These are phyloP conservation scores for Aegotheles bennettii DNA, from an alignment of 2,113 vertebrate species.

Conservation along the genomic window DNA sequence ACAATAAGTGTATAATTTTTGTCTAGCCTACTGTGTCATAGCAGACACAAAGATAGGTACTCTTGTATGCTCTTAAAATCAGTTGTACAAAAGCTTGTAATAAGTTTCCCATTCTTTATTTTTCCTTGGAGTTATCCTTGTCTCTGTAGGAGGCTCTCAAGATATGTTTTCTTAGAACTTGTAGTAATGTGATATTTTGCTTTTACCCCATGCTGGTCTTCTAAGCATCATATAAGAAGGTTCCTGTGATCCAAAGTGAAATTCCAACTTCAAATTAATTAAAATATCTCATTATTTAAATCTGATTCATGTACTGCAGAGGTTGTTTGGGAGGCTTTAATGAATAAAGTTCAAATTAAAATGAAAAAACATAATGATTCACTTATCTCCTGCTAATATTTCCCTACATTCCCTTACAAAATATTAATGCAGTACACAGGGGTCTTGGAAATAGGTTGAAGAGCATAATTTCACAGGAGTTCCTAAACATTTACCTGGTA, in stretches of 20 bases:
- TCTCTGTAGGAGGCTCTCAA: not conserved
- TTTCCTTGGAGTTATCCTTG: not conserved
- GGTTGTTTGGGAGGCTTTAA: not conserved
- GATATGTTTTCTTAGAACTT: slow-evolving; percentile 22
- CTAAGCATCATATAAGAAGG: slow-evolving; percentile 8
- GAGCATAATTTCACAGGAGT: not conserved
- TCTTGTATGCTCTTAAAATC: not conserved
- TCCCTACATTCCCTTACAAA: not conserved
- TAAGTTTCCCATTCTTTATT: not conserved
- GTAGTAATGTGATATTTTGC: not conserved
- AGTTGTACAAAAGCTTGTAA: not conserved
- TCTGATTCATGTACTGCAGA: not conserved
- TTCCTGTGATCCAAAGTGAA: slow-evolving; percentile 23
- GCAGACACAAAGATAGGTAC: not conserved
- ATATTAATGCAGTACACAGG: not conserved
- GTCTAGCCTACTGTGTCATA: not conserved
- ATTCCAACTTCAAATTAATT: slow-evolving; percentile 44
- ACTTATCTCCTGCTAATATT: not conserved
- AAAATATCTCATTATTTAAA: slow-evolving; percentile 38
- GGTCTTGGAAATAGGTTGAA: not conserved
- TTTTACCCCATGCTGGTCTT: slow-evolving; percentile 29
- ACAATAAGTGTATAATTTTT: not conserved
- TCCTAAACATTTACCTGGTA: not conserved
- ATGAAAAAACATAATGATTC: not conserved
- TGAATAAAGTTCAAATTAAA: not conserved